Evolutionary conservation across 2,113 vertebrate species (phyloP).

Genomic region (Corythoichthys haematopterus): DNA sequence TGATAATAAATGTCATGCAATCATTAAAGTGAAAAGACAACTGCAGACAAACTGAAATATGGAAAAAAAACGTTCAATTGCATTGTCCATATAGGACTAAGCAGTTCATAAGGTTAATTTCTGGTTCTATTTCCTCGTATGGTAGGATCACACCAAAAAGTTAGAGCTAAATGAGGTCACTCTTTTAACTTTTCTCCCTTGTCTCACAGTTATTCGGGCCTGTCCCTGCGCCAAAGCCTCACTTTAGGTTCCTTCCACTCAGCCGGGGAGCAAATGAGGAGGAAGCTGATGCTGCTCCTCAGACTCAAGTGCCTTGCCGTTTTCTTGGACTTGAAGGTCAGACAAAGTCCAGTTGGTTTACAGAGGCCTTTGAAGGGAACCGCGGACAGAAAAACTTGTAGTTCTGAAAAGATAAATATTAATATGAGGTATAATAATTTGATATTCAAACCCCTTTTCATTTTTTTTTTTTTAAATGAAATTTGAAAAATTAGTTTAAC

Average conservation of each 20-base stretch:
- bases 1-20: background rate
- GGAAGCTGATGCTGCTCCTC: constrained; percentile 78
- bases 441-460: no score
- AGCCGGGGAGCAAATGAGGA: constrained; percentile 77
- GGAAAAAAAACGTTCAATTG: background rate
- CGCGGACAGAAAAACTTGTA: no score
- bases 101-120: no score
- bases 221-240: constrained; percentile 83
- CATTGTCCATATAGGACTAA: no score
- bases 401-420: no score
- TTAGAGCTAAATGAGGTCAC: no score
- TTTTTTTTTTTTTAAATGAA: no score
- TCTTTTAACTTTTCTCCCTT: background rate
- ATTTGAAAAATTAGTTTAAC: no score
- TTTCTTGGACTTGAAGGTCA: constrained; percentile 84
- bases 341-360: constrained; percentile 1
- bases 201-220: constrained; percentile 74
- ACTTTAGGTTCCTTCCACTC: constrained; percentile 68
- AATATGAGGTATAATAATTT: no score
- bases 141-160: no score
- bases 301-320: constrained; percentile 80
- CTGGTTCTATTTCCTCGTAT: no score
- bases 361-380: no score
- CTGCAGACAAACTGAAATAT: background rate
- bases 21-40: background rate